Percentiles rank a stretch among this genome's conserved stretches.
These are phyloP conservation scores for Rousettus madagascariensis DNA, from an alignment of 2,797 vertebrate genomes.

Conservation along the genomic window DNA sequence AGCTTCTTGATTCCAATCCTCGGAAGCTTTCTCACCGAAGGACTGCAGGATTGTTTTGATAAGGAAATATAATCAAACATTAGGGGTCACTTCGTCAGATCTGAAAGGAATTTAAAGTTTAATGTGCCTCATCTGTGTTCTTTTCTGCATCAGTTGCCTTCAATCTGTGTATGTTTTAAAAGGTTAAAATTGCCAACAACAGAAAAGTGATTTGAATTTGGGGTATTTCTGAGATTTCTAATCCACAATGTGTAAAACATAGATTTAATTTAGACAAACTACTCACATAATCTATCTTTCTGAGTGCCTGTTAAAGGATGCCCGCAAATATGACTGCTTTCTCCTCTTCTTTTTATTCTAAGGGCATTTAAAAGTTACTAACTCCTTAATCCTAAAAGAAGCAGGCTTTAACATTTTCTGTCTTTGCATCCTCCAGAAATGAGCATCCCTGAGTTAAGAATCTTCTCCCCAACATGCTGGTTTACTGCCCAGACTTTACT, in stretches of 20 bases:
- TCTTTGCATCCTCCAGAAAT: background rate
- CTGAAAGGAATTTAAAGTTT: slow-evolving; percentile 58
- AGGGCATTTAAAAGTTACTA: slow-evolving; percentile 37
- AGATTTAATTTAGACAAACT: slow-evolving; percentile 71
- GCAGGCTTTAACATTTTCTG: background rate
- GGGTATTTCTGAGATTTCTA: slow-evolving; percentile 59
- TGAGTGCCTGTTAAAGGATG: slow-evolving; percentile 21
- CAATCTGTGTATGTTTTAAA: slow-evolving; percentile 43
- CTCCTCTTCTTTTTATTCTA: slow-evolving; percentile 32
- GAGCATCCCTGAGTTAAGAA: background rate
- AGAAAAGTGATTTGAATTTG: slow-evolving; percentile 62
- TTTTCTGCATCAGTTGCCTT: background rate
- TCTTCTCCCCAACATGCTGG: background rate
- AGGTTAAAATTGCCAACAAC: slow-evolving; percentile 45
- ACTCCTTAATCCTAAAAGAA: background rate
- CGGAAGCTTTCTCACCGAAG: slow-evolving; percentile 2
- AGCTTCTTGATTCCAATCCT: background rate
- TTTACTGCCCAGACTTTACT: background rate
- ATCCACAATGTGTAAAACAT: slow-evolving; percentile 15
- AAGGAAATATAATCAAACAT: slow-evolving; percentile 59
- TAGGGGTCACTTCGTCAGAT: slow-evolving; percentile 32
- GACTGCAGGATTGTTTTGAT: slow-evolving; percentile 56
- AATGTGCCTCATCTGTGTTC: background rate
- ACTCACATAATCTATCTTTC: background rate
- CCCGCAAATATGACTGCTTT: background rate